Evolutionary conservation across 2,113 vertebrate species (phyloP), one percentile per base, ranked within the genome.

Genomic region (Petaurus breviceps): DNA sequence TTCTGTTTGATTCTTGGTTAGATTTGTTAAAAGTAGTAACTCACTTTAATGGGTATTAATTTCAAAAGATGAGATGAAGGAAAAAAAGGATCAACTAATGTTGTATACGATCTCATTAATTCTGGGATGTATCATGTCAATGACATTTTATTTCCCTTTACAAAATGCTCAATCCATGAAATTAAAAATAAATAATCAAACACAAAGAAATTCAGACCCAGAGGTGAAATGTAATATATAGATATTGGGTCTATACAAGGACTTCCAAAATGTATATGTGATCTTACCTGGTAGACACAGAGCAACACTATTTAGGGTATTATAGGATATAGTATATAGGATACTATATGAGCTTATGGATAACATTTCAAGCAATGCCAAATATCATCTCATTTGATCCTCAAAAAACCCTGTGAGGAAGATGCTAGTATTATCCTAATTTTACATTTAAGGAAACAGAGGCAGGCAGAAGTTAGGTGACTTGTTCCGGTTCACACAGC

Each of bases 341-440:
- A 92, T 3, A 90, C 52, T 94, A 52, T 50, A 91, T 84, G 93
- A 94, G 46, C 57, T 97, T 97, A 98, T 98, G 97, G 96, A 97
- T 55, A 97, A 94, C 96, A 97, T 96, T 98, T 97, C 98, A 97
- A 98, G 95, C 92, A 97, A 96, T 94, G 96, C 92, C 5, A 43
- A 84, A 84, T 84, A 84, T 84, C 96, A 43, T 93, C 97, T 51
- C 49, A 97, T 98, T 43, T 84, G n/a, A 43, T 43, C n/a, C 16
- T 84, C 68, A 77, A 77, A 77, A 77, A 77, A n/a, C 1, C 1
- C 68, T n/a, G 37, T 77, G 37, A 77, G 37, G 3, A 22, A 77
- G 16, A 8, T 43, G 16, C 31, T 43, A 77, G 5, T n/a, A 43
- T 77, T n/a, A 22, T 77, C 6, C n/a, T 84, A 22, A 84, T 84